Evolutionary conservation across 2,797 vertebrate species (phyloP), one percentile per base, ranked within the genome.

Genomic region (Trachops cirrhosus): DNA sequence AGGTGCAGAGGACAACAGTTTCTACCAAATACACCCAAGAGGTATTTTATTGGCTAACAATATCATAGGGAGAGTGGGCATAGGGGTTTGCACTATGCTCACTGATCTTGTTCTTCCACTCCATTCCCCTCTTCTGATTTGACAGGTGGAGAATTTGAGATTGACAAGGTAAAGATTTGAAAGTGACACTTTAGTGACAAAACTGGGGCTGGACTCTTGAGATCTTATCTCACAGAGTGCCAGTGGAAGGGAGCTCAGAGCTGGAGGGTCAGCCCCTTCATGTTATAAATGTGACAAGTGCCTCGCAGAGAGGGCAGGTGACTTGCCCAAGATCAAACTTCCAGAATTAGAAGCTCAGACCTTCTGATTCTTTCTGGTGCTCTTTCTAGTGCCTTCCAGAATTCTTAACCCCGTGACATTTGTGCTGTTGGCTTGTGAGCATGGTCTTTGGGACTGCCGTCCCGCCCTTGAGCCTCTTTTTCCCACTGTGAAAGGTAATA

Each of bases 21-120:
- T 87, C 71, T 74, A 15, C 44, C 48, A 73, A 32, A 52, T 57
- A 70, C 0, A 29, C 24, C 21, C 2, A 37, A 74, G 71, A 89
- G 21, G 14, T 57, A 19, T 68, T 95, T 93, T 70, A 50, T 39
- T 59, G n/a, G 18, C 48, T 79, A 86, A 79, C 34, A 91, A 41
- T 91, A 50, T 64, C 64, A 32, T 11, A 83, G 79, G 54, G 59
- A 85, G 57, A 86, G 7, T 0, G 26, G 78, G 12, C 46, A 57
- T 50, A 24, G 10, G 10, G 26, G 15, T 79, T 84, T 83, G 67
- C 26, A 37, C 24, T 14, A 24, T 7, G 37, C 22, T 59, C 22
- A 44, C 64, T 48, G 73, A 82, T 75, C 34, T 85, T 93, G 37
- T n/a, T 64, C 62, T 95, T 88, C 82, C 29, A 88, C 57, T 95